Evolutionary conservation across 30 jellyfish, hydroid and myxozoan genomes (phyloP).

Genomic region (Turritopsis rubra): DNA sequence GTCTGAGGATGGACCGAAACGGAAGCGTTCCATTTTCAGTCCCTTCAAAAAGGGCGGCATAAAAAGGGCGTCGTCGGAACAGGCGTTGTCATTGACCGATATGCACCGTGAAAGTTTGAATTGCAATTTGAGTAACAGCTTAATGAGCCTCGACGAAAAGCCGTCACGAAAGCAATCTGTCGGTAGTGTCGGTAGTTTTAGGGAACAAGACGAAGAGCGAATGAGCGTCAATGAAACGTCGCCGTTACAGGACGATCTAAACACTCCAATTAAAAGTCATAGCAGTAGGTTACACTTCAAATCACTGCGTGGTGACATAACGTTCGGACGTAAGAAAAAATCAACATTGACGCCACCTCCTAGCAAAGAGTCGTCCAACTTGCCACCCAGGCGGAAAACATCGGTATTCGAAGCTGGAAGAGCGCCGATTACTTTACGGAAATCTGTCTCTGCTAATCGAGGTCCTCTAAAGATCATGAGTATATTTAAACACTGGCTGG

Average conservation of each 20-base stretch:
- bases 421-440: conserved; percentile 10
- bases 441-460: conserved; percentile 51
- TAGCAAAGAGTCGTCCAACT: not conserved
- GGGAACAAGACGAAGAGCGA: not conserved
- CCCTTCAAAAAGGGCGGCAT: conserved; percentile 18
- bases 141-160: conserved; percentile 13
- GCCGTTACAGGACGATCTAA: not conserved
- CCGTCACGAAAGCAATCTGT: not conserved
- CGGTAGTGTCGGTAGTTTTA: not conserved
- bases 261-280: not conserved
- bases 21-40: conserved; percentile 29
- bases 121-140: not conserved
- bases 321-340: conserved; percentile 13
- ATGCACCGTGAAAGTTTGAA: not conserved
- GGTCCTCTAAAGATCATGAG: conserved; percentile 86
- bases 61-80: conserved; percentile 36
- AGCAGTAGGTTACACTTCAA: not conserved
- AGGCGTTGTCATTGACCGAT: conserved; percentile 3
- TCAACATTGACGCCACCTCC: conserved; percentile 1
- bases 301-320: not conserved
- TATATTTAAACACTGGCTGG: conserved; percentile 88
- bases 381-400: conserved; percentile 16
- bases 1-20: conserved; percentile 13
- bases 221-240: not conserved
- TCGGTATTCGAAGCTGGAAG: conserved; percentile 21